Evolutionary conservation across 2,113 vertebrate species (phyloP), one percentile per base, ranked within the genome.

Genomic region (Tetraodon nigroviridis): DNA sequence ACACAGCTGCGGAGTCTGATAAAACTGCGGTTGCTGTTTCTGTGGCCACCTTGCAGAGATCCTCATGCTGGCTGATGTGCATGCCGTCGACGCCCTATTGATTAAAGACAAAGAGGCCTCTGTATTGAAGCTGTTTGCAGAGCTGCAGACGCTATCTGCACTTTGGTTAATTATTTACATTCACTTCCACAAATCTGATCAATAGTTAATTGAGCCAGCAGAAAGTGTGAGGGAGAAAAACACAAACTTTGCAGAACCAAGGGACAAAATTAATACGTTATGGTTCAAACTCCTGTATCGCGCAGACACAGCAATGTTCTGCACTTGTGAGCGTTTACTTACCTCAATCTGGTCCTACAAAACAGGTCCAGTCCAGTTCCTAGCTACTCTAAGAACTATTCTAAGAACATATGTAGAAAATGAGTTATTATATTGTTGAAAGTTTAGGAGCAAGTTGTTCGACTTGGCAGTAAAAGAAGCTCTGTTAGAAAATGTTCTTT

Each of bases 81-180:
- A 64, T 53, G 67, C 64, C 27, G 62, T 67, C 74, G 61, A 58
- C 46, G 46, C 67, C 61, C 75, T 82, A 85, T 87, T 74, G 85
- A 86, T 86, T 70, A 77, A 51, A 76, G 50, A 73, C 47, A 73
- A 69, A 77, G 62, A 66, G 58, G 70, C 60, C 54, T 42, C 44
- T 64, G 67, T 75, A 76, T 75, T 67, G 77, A 80, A 81, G 75
- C 55, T 72, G 68, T 84, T 81, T 79, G 70, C 63, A 58, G 71
- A 75, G 64, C 71, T 73, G 70, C 75, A 86, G 85, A 88, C 86
- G 71, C 78, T 84, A 83, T 87, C 88, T 84, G 55, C 61, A 57
- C 66, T 75, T 86, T 74, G 80, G 80, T 86, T 84, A 81, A 82
- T 86, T 81, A 84, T 87, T 88, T 84, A 85, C 79, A 85, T 83